These are phyloP conservation scores for Monodelphis domestica DNA, from an alignment of 2,797 vertebrate species.

Conservation along the genomic window DNA sequence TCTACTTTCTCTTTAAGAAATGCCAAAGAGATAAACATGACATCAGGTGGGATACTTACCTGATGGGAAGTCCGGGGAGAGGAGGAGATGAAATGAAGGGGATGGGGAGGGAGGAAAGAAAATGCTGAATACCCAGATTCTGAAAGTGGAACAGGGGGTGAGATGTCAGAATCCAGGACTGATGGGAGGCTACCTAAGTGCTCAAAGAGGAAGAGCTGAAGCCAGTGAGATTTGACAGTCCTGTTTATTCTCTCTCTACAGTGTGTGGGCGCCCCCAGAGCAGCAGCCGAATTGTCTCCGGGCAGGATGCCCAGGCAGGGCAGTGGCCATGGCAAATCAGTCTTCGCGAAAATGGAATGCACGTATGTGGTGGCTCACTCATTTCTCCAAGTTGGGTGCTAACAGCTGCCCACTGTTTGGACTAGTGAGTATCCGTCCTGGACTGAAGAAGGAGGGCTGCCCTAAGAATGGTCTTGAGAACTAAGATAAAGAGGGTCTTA, in stretches of 20 bases:
- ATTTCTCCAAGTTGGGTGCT: constrained; percentile 81
- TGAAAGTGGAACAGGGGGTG: background rate
- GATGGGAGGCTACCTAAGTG: background rate
- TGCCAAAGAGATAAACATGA: too few relatives aligned
- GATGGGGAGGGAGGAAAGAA: background rate
- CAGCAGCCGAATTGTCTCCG: constrained; percentile 72
- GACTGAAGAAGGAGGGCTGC: background rate
- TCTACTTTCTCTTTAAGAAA: background rate
- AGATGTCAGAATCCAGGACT: background rate
- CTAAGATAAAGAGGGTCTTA: background rate
- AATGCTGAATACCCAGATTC: background rate
- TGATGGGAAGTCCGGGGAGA: background rate
- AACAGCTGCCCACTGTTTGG: constrained; percentile 78
- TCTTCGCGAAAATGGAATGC: constrained; percentile 51
- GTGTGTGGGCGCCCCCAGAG: constrained; percentile 68
- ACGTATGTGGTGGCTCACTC: constrained; percentile 79
- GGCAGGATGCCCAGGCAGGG: constrained; percentile 44
- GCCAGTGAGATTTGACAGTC: background rate
- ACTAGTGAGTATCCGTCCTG: constrained; percentile 69
- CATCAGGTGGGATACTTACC: background rate
- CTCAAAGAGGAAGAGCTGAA: background rate
- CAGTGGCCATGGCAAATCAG: constrained; percentile 79
- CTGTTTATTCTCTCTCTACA: constrained; percentile 33
- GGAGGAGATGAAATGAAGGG: background rate
- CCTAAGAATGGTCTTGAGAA: background rate